phyloP scores from a whole-genome alignment of 2,888 invertebrate species.

The Troides aeacus region DNA sequence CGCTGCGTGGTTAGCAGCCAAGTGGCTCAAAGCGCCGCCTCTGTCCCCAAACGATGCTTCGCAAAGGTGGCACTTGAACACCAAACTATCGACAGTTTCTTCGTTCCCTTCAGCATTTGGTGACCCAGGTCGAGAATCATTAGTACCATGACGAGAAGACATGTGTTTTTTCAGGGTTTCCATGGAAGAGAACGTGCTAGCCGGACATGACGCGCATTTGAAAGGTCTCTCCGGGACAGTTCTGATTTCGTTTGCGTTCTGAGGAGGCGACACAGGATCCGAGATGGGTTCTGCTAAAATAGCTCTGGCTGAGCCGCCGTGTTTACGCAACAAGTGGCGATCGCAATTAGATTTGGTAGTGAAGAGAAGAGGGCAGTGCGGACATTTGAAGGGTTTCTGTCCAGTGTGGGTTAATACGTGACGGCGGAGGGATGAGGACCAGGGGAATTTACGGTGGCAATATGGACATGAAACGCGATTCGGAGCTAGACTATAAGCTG shows the following conservation, averaged over 20 bases:
- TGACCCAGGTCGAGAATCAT: constrained; percentile 69
- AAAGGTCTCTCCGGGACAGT: constrained; percentile 88
- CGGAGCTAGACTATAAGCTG: constrained; percentile 96
- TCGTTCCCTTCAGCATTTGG: constrained; percentile 57
- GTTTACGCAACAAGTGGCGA: constrained; percentile 94
- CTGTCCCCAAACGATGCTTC: constrained; percentile 91
- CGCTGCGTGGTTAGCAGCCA: constrained; percentile 85
- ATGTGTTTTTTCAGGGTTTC: constrained; percentile 90
- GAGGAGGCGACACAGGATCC: constrained; percentile 56
- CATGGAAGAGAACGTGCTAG: constrained; percentile 89
- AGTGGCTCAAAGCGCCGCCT: constrained; percentile 89
- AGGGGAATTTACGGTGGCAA: constrained; percentile 96
- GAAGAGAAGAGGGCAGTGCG: constrained; percentile 94
- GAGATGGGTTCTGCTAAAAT: constrained; percentile 64
- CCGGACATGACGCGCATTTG: constrained; percentile 89
- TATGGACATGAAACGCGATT: constrained; percentile 96
- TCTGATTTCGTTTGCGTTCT: constrained; percentile 67
- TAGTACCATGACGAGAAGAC: constrained; percentile 83
- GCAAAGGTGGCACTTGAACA: constrained; percentile 96
- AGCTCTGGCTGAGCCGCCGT: constrained; percentile 77
- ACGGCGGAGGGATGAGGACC: constrained; percentile 96
- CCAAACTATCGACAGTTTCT: constrained; percentile 76
- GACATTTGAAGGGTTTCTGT: constrained; percentile 97
- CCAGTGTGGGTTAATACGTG: constrained; percentile 97
- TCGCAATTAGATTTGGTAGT: constrained; percentile 99